Percentiles rank a stretch among this genome's conserved stretches.
Conservation (phyloP, 2,113 vertebrate species). For the Genyomyrus donnyi region DNA sequence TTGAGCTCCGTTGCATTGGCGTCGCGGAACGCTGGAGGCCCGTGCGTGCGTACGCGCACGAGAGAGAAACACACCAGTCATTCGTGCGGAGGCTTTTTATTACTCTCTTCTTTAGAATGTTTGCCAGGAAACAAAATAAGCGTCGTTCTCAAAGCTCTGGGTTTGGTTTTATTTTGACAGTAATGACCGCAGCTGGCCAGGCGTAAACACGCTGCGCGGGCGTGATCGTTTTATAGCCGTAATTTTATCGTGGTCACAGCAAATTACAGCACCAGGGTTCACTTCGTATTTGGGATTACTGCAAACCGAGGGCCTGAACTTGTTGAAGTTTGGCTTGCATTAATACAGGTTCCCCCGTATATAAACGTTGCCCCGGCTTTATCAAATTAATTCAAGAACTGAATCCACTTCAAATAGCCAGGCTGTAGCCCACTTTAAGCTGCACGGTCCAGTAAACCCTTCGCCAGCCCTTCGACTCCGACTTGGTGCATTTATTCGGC, state of each 20-base stretch:
- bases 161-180: background rate
- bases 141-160: background rate
- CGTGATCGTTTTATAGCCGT: background rate
- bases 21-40: background rate
- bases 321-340: background rate
- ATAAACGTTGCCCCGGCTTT: background rate
- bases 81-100: background rate
- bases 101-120: background rate
- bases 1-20: background rate
- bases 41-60: background rate
- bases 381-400: conserved; percentile 3
- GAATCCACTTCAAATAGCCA: background rate
- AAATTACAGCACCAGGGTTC: background rate
- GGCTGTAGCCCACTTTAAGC: background rate
- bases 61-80: background rate
- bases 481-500: background rate
- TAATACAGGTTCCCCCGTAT: background rate
- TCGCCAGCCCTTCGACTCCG: background rate
- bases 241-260: background rate
- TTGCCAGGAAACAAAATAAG: background rate
- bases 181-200: background rate
- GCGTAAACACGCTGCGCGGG: background rate
- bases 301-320: background rate
- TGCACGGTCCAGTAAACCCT: background rate
- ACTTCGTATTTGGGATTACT: background rate